phyloP scores from a whole-genome alignment of 2,888 invertebrate species.

The Acrobasis suavella region DNA sequence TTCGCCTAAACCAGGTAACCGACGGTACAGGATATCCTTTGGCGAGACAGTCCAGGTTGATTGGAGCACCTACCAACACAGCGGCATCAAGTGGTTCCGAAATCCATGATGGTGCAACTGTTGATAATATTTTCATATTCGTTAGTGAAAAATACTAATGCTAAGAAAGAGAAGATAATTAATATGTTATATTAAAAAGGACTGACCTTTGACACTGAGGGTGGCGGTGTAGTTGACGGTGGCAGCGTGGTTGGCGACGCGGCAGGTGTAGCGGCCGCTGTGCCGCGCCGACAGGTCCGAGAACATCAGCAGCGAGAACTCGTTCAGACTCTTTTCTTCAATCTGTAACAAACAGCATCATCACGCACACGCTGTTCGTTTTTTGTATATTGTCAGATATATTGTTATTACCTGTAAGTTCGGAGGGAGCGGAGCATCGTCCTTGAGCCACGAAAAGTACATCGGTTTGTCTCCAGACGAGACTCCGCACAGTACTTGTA shows the following conservation, averaged over 20 bases:
- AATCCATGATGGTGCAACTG: slow-evolving; percentile 89
- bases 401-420: slow-evolving; percentile 79
- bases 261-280: slow-evolving; percentile 87
- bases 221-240: slow-evolving; percentile 85
- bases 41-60: slow-evolving; percentile 87
- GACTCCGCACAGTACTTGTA: slow-evolving; percentile 90
- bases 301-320: slow-evolving; percentile 87
- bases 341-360: slow-evolving; percentile 62
- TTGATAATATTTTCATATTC: not conserved
- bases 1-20: slow-evolving; percentile 85
- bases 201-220: slow-evolving; percentile 85
- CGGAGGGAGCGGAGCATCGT: slow-evolving; percentile 83
- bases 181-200: no score
- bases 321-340: slow-evolving; percentile 86
- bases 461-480: slow-evolving; percentile 87
- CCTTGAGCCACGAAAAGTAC: slow-evolving; percentile 86
- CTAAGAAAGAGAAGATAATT: no score
- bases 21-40: slow-evolving; percentile 87
- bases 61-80: slow-evolving; percentile 86
- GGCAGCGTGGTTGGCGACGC: slow-evolving; percentile 86
- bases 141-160: no score
- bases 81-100: slow-evolving; percentile 87
- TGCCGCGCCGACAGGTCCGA: slow-evolving; percentile 85
- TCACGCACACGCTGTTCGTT: not conserved
- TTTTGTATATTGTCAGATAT: not conserved